A percentile compares a stretch with the other conserved stretches of the same genome.
Evolutionary conservation across 1,140 invertebrate genomes (phyloP).

Genomic region (Diplogasteroides magnus): DNA sequence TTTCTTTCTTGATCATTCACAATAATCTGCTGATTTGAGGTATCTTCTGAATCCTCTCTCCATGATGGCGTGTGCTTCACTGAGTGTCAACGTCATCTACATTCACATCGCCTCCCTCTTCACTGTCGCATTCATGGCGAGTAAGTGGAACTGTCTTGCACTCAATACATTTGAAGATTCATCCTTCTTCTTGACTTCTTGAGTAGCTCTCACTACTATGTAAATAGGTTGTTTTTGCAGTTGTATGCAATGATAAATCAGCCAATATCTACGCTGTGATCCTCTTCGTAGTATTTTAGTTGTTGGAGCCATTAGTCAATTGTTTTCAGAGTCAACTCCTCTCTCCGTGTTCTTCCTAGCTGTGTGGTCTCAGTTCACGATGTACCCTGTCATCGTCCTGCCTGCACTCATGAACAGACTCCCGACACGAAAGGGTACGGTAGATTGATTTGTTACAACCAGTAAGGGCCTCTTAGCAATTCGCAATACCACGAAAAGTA

Average conservation of each 20-base stretch:
- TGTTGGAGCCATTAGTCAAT: not conserved
- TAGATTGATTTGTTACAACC: no score
- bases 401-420: not conserved
- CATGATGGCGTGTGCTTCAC: conserved; percentile 79
- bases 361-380: conserved; percentile 5
- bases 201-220: no score
- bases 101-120: conserved; percentile 75
- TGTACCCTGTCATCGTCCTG: conserved; percentile 12
- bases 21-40: conserved; percentile 61
- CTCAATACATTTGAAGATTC: not conserved
- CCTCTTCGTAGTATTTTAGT: no score
- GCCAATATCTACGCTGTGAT: no score
- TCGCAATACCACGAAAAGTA: no score
- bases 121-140: conserved; percentile 63
- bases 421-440: not conserved
- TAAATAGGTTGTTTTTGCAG: no score
- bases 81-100: conserved; percentile 81
- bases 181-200: not conserved
- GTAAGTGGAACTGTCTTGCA: not conserved
- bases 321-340: conserved; percentile 32
- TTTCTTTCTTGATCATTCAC: no score
- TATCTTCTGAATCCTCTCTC: conserved; percentile 89
- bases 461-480: no score
- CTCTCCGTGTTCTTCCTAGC: conserved; percentile 32
- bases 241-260: no score